Evolutionary conservation across 2,113 vertebrate species (phyloP).

Genomic region (Semnornis frantzii): DNA sequence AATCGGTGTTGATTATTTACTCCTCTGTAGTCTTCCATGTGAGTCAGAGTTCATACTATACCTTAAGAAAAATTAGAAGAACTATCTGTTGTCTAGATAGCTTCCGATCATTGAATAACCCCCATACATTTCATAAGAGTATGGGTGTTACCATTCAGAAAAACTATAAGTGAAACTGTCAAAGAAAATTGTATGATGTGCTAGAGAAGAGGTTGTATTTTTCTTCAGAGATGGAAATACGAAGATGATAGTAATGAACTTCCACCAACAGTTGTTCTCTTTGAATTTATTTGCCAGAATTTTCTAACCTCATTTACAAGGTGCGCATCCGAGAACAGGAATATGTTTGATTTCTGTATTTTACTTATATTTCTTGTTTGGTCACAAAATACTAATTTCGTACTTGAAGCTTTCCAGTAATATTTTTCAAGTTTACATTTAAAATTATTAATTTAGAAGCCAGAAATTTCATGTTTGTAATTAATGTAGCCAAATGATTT

Average conservation of each 20-base stretch:
- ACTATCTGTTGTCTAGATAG: not conserved
- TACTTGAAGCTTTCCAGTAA: not conserved
- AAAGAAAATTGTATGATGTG: constrained; percentile 8
- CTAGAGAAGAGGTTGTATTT: not conserved
- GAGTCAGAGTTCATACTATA: not conserved
- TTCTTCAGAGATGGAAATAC: not conserved
- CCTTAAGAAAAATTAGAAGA: not conserved
- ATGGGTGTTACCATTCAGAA: not conserved
- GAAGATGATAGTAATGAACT: not conserved
- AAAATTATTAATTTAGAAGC: not conserved
- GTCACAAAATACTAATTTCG: not conserved
- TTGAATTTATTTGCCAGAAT: not conserved
- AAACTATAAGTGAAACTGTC: not conserved
- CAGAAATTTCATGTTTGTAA: not conserved
- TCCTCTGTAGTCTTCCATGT: not conserved
- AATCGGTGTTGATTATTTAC: not conserved
- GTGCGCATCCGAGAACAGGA: not conserved
- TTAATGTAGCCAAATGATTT: not conserved
- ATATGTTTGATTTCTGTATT: not conserved
- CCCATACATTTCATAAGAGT: not conserved
- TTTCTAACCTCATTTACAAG: not conserved
- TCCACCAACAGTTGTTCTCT: not conserved
- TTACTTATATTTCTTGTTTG: not conserved
- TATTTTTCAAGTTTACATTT: not conserved
- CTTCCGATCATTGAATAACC: not conserved